Conservation (phyloP, 2,797 vertebrate genomes). For the Florisuga fusca region DNA sequence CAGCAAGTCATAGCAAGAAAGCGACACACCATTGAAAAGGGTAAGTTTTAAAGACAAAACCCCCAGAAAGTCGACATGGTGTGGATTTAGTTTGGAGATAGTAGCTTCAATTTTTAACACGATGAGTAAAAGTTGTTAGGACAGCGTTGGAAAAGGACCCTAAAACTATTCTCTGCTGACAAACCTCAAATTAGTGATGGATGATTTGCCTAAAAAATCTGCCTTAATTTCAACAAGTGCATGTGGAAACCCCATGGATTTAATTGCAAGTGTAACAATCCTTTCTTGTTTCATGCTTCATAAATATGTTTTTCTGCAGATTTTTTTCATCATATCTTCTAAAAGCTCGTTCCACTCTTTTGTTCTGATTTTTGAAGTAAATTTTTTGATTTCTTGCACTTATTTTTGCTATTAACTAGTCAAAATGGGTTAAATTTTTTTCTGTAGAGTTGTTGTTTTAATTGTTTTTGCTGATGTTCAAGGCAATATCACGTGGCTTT, state of each 20-base stretch:
- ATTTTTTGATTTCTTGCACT: background rate
- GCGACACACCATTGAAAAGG: background rate
- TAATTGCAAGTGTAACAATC: background rate
- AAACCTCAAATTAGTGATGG: background rate
- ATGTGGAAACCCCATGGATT: background rate
- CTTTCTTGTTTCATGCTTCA: background rate
- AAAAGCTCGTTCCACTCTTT: background rate
- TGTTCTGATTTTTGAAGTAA: background rate
- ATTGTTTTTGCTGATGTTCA: background rate
- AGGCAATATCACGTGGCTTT: background rate
- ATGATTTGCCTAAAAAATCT: background rate
- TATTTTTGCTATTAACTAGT: background rate
- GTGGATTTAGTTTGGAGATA: background rate
- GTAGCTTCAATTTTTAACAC: background rate
- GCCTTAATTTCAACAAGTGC: background rate
- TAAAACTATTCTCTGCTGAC: background rate
- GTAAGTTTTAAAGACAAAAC: background rate
- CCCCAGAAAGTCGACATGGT: accelerated
- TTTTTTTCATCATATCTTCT: background rate
- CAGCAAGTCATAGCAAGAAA: background rate
- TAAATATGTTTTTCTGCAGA: background rate
- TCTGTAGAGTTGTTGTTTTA: background rate
- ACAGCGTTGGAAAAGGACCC: background rate
- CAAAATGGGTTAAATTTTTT: background rate
- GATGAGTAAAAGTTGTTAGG: background rate